Evolutionary conservation across 2,113 vertebrate species (phyloP).

Genomic region (Elephas maximus): DNA sequence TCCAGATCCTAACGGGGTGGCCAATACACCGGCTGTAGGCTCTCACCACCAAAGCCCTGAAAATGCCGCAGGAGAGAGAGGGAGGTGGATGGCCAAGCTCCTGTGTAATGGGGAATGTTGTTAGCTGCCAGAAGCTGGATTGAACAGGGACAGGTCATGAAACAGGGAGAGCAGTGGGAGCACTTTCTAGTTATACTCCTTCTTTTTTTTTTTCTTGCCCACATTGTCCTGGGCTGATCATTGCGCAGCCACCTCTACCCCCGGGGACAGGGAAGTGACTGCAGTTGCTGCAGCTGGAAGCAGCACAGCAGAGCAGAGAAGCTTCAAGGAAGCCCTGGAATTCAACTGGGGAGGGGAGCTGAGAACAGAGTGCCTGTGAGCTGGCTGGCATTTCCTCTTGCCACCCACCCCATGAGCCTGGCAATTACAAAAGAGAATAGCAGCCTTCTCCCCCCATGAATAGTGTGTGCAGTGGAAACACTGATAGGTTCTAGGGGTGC

Average conservation of each 20-base stretch:
- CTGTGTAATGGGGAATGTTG: background rate
- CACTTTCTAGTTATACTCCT: background rate
- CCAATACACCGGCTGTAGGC: background rate
- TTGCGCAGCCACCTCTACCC: background rate
- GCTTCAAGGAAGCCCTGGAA: background rate
- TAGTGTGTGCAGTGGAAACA: background rate
- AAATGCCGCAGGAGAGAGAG: background rate
- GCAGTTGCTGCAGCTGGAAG: background rate
- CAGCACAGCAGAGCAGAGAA: background rate
- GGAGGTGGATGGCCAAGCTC: background rate
- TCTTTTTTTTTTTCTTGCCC: background rate
- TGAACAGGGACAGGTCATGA: background rate
- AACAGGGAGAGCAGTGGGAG: too few species aligned
- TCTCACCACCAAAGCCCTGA: background rate
- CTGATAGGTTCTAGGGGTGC: background rate
- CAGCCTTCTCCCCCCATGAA: background rate
- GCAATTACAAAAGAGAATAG: background rate
- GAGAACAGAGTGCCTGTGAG: background rate
- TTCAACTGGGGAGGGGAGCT: background rate
- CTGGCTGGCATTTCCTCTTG: background rate
- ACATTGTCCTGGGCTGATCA: background rate
- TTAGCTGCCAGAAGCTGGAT: background rate
- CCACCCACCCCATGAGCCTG: background rate
- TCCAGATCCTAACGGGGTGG: background rate
- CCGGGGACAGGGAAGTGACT: background rate